These are phyloP conservation scores for Hylia prasina DNA, from an alignment of 2,113 vertebrate genomes.

Conservation along the genomic window DNA sequence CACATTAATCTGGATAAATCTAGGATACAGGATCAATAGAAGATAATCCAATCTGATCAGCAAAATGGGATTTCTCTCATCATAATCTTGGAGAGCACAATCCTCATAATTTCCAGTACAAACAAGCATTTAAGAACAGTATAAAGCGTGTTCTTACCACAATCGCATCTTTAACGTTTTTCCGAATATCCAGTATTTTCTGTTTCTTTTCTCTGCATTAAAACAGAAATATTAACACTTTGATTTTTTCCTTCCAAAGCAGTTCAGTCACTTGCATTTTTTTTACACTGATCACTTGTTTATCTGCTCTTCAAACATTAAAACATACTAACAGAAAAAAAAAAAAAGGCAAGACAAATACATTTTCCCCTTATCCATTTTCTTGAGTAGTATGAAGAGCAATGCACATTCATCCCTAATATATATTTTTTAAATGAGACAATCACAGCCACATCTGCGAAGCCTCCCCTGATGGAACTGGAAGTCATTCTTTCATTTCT, in stretches of 20 bases:
- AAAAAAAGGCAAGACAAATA: background rate
- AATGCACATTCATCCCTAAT: background rate
- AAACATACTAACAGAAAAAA: background rate
- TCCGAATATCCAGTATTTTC: constrained; percentile 99
- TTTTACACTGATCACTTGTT: background rate
- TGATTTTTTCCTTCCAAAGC: background rate
- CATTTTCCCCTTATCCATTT: background rate
- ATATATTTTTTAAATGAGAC: background rate
- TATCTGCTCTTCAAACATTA: constrained; percentile 7
- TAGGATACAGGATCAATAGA: constrained; percentile 27
- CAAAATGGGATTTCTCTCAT: constrained; percentile 64
- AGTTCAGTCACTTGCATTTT: background rate
- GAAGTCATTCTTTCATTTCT: constrained; percentile 10
- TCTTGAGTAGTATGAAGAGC: background rate
- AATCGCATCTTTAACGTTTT: constrained; percentile 99
- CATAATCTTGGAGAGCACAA: constrained; percentile 5
- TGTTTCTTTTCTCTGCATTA: constrained; percentile 96
- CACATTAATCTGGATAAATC: constrained; percentile 43
- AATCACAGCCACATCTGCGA: background rate
- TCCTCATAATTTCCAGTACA: background rate
- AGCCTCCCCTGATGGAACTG: constrained; percentile 5
- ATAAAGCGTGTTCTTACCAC: constrained; percentile 85
- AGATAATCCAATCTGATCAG: constrained; percentile 60
- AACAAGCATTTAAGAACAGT: constrained; percentile 13
- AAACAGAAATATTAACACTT: constrained; percentile 59